These are phyloP conservation scores for Pseudorectes ferrugineus DNA, from an alignment of 2,113 vertebrate species.

Conservation along the genomic window DNA sequence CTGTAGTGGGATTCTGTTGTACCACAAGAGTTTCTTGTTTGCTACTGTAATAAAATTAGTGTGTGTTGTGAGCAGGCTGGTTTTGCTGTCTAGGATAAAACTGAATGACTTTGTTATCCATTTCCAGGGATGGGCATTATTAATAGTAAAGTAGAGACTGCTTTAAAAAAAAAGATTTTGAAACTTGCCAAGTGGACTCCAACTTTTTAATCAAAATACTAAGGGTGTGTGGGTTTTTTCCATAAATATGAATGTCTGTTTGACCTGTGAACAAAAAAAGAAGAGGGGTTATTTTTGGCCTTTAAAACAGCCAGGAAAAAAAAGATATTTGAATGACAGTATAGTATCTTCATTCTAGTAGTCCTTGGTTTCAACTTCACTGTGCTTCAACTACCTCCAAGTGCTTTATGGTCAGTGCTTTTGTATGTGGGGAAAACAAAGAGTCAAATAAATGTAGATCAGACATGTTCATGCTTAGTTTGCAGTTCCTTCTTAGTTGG, in stretches of 20 bases:
- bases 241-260: neutral
- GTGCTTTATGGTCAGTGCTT: neutral
- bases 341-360: neutral
- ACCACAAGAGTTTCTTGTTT: neutral
- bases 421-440: neutral
- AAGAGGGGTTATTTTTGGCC: neutral
- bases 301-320: neutral
- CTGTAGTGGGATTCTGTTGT: neutral
- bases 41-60: neutral
- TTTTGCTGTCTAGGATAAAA: neutral
- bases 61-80: accelerated
- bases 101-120: neutral
- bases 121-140: neutral
- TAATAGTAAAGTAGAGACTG: neutral
- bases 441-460: neutral
- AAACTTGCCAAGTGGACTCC: neutral
- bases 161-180: neutral
- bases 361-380: neutral
- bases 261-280: neutral
- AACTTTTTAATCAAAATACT: neutral
- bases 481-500: neutral
- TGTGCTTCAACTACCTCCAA: neutral
- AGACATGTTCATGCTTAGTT: neutral
- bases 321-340: neutral
- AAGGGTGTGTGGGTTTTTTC: neutral